Evolutionary conservation across 2,888 invertebrate genomes (phyloP).

Genomic region (Baronia brevicornis): DNA sequence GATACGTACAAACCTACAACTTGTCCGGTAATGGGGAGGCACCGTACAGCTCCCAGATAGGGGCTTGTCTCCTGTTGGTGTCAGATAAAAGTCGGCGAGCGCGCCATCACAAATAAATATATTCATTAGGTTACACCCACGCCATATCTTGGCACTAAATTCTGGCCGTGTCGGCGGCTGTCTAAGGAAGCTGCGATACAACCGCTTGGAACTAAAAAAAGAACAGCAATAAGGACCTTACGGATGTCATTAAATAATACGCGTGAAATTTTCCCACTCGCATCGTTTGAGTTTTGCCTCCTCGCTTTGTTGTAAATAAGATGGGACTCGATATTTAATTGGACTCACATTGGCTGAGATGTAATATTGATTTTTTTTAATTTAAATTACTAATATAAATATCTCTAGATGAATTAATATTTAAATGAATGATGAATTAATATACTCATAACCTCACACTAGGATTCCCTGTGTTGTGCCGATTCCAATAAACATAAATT

Average conservation of each 20-base stretch:
- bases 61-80: constrained; percentile 43
- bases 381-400: too few relatives aligned
- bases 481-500: too few relatives aligned
- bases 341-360: too few relatives aligned
- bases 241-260: constrained; percentile 16
- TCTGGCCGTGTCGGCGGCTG: constrained; percentile 61
- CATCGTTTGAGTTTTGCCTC: constrained; percentile 4
- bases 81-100: constrained; percentile 56
- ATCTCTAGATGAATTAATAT: too few relatives aligned
- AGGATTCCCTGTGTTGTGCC: too few relatives aligned
- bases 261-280: constrained; percentile 9
- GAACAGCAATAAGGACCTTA: constrained; percentile 32
- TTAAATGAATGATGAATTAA: too few relatives aligned
- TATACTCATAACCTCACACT: too few relatives aligned
- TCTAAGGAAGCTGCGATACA: constrained; percentile 43
- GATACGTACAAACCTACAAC: constrained; percentile 14
- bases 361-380: too few relatives aligned
- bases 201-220: constrained; percentile 30
- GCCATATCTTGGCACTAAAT: constrained; percentile 69
- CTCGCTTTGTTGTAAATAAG: constrained; percentile 3
- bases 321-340: too few relatives aligned
- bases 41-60: constrained; percentile 28
- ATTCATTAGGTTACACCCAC: constrained; percentile 75
- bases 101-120: constrained; percentile 65
- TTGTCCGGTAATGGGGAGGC: constrained; percentile 18